Percentiles rank a stretch among this genome's conserved stretches.
phyloP scores from a whole-genome alignment of 2,888 invertebrate genomes.

The Elegia similella region DNA sequence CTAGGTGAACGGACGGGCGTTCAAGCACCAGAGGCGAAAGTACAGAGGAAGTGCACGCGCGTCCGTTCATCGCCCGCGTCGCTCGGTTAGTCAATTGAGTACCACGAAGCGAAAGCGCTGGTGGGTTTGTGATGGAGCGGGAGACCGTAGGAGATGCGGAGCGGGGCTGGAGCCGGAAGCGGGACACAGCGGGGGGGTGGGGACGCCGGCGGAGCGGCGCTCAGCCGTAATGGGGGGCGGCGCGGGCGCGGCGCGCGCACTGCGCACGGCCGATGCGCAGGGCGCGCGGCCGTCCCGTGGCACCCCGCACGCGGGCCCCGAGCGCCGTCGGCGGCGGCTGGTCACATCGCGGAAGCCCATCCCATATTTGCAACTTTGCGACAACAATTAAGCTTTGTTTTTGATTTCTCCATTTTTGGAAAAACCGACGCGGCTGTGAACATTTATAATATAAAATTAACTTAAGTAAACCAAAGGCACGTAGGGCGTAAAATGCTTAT shows the following conservation, averaged over 20 bases:
- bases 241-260: slow-evolving; percentile 67
- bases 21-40: slow-evolving; percentile 28
- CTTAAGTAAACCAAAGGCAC: slow-evolving; percentile 39
- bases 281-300: slow-evolving; percentile 70
- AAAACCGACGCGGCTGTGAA: slow-evolving; percentile 78
- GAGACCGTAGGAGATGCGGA: slow-evolving; percentile 28
- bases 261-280: slow-evolving; percentile 52
- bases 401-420: slow-evolving; percentile 55
- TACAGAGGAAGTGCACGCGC: slow-evolving; percentile 48
- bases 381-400: slow-evolving; percentile 82
- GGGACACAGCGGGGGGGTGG: slow-evolving; percentile 25
- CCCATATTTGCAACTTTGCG: slow-evolving; percentile 81
- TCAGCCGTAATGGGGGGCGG: slow-evolving; percentile 67
- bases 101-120: slow-evolving; percentile 74
- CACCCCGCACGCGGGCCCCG: slow-evolving; percentile 63
- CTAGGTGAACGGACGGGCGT: slow-evolving; percentile 74
- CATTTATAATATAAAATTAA: slow-evolving; percentile 67
- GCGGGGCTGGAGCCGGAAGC: slow-evolving; percentile 26
- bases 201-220: slow-evolving; percentile 66
- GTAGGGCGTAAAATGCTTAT: slow-evolving; percentile 31
- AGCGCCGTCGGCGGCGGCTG: slow-evolving; percentile 82
- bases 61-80: slow-evolving; percentile 71
- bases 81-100: slow-evolving; percentile 72
- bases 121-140: slow-evolving; percentile 31
- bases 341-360: slow-evolving; percentile 88